Evolutionary conservation across 2,888 invertebrate genomes (phyloP), one percentile per base, ranked within the genome.

Genomic region (Pristionchus entomophagus): DNA sequence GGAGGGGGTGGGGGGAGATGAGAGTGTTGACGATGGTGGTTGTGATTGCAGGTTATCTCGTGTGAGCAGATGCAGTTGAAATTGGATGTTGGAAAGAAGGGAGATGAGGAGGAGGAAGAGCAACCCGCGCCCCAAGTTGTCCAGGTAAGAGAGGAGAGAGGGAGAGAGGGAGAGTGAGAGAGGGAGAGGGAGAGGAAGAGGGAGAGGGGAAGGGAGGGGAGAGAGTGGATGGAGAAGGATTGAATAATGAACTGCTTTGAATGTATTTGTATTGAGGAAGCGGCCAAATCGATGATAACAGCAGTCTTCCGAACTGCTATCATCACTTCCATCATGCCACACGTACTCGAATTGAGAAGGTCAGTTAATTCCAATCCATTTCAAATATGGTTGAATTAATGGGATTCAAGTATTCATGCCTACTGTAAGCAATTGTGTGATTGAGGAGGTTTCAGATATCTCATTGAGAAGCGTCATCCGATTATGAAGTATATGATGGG

Each of bases 291-390:
- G 53, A 65, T 88, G 86, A 88, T 89, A 65, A 86, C 89, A 5
- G 85, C 83, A 8, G 86, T 87, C 14, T 90, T 88, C 83, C 88
- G 90, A 19, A 85, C 62, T 38, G 88, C 86, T 32, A 87, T 90
- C 69, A 88, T 88, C 49, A 88, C 87, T 14, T 69, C 86, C 22
- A 86, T 89, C 32, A 88, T 90, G 88, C 90, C 90, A 0, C 84
- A 85, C 51, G 80, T 90, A 14, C 83, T 90, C 29, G 83, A 83
- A 35, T 38, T 80, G 51, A 80, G 53, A 29, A 80, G 53, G 80
- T 80, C 14, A 4, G 41, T n/a, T n/a, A n/a, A n/a, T n/a, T n/a
- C n/a, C 14, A 32, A 22, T 32, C 14, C 3, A 29, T 62, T 32
- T 62, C 14, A 59, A 22, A 14, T n/a, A n/a, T 29, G 59, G 26